A percentile compares a stretch with the other conserved stretches of the same genome.
These are phyloP conservation scores for Sinocyclocheilus grahami DNA, from an alignment of 2,113 vertebrate species.

Conservation along the genomic window DNA sequence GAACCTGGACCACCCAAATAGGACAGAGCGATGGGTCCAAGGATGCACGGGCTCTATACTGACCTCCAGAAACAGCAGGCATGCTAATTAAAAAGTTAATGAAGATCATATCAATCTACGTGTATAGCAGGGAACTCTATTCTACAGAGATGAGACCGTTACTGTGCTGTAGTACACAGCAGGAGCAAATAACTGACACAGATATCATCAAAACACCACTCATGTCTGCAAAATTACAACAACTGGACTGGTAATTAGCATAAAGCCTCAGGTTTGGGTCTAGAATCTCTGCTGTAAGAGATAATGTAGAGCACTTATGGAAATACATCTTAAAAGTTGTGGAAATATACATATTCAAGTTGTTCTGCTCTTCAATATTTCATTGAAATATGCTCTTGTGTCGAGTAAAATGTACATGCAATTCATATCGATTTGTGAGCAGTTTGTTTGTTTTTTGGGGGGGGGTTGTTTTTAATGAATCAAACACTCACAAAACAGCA, in stretches of 20 bases:
- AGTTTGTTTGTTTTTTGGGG: no score
- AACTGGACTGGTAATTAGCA: background rate
- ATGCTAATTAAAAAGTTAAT: conserved; percentile 41
- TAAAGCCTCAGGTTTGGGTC: background rate
- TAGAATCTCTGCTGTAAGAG: background rate
- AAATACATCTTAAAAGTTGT: no score
- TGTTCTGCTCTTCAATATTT: no score
- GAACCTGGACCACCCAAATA: no score
- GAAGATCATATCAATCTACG: conserved; percentile 32
- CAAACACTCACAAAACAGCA: background rate
- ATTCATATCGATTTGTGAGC: no score
- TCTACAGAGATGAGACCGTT: background rate
- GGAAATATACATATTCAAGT: no score
- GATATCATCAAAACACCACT: background rate
- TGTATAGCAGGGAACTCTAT: background rate
- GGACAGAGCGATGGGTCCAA: background rate
- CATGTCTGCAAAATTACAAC: background rate
- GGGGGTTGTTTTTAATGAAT: background rate
- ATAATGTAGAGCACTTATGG: background rate
- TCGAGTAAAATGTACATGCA: background rate
- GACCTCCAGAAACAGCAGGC: conserved; percentile 13
- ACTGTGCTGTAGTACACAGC: background rate
- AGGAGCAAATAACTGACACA: background rate
- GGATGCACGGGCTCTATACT: background rate
- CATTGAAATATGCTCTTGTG: background rate